Evolutionary conservation across 2,888 invertebrate species (phyloP).

Genomic region (Ectropis crepuscularia): DNA sequence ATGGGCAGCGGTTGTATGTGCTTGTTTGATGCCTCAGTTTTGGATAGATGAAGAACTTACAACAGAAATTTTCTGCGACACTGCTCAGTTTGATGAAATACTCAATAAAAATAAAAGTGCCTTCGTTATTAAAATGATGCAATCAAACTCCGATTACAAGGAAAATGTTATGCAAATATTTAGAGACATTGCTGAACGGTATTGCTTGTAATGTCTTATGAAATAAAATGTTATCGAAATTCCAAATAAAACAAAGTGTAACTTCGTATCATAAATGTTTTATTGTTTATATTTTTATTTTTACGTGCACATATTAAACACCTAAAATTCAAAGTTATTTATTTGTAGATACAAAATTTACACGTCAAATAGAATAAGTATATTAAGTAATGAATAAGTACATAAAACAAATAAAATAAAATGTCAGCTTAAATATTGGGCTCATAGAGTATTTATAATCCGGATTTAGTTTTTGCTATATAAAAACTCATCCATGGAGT

Average conservation of each 20-base stretch:
- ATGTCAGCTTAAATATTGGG: too few relatives aligned
- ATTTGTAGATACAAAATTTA: too few relatives aligned
- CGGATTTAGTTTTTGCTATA: too few relatives aligned
- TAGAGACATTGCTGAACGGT: conserved; percentile 82
- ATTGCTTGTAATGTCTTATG: conserved; percentile 49
- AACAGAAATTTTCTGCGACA: conserved; percentile 72
- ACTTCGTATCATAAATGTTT: background rate
- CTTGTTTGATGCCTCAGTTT: conserved; percentile 79
- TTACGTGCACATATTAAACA: background rate
- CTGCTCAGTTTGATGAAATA: conserved; percentile 82
- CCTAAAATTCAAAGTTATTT: too few relatives aligned
- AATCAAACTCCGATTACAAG: conserved; percentile 75
- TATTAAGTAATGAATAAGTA: too few relatives aligned
- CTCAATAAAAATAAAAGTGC: conserved; percentile 79
- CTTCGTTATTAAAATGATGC: conserved; percentile 83
- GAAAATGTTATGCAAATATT: conserved; percentile 81
- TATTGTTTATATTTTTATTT: background rate
- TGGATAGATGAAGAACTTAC: conserved; percentile 81
- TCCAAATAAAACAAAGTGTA: background rate
- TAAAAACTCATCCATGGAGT: too few relatives aligned
- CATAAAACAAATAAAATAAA: too few relatives aligned
- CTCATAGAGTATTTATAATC: too few relatives aligned
- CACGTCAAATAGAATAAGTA: too few relatives aligned
- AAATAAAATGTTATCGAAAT: background rate
- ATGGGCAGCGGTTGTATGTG: conserved; percentile 83